A percentile compares a stretch with the other conserved stretches of the same genome.
These are phyloP conservation scores for Pristionchus entomophagus DNA, from an alignment of 2,888 invertebrate species.

Conservation along the genomic window DNA sequence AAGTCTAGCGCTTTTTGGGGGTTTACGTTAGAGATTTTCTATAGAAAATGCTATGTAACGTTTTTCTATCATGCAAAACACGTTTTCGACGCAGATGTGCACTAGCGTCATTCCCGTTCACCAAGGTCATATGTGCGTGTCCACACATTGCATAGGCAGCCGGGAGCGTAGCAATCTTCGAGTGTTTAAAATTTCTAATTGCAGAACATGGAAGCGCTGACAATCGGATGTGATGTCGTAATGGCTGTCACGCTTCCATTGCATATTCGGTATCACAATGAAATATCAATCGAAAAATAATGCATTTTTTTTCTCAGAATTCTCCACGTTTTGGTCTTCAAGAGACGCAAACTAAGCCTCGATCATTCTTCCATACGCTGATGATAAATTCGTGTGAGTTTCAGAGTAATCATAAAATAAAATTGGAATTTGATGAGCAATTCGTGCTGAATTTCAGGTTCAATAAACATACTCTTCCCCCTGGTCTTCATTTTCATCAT, in stretches of 20 bases:
- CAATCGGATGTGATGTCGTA: background rate
- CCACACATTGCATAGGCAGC: no score
- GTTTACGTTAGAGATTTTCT: no score
- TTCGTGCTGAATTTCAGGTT: background rate
- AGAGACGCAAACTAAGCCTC: background rate
- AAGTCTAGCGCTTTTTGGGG: no score
- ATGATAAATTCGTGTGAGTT: background rate
- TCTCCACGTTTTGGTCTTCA: background rate
- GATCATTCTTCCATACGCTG: slow-evolving; percentile 12
- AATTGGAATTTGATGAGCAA: background rate
- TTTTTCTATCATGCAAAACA: no score
- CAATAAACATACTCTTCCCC: background rate
- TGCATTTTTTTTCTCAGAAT: background rate
- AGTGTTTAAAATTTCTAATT: no score
- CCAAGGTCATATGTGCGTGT: no score
- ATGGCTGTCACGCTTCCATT: slow-evolving; percentile 8
- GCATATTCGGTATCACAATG: background rate
- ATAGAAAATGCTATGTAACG: no score
- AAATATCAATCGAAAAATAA: background rate
- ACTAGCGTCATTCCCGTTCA: no score
- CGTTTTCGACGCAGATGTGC: no score
- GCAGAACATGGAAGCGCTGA: background rate
- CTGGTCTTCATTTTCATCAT: slow-evolving; percentile 1
- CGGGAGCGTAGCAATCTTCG: no score
- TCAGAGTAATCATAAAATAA: background rate